Evolutionary conservation across 2,888 invertebrate genomes (phyloP).

Genomic region (Syritta pipiens): DNA sequence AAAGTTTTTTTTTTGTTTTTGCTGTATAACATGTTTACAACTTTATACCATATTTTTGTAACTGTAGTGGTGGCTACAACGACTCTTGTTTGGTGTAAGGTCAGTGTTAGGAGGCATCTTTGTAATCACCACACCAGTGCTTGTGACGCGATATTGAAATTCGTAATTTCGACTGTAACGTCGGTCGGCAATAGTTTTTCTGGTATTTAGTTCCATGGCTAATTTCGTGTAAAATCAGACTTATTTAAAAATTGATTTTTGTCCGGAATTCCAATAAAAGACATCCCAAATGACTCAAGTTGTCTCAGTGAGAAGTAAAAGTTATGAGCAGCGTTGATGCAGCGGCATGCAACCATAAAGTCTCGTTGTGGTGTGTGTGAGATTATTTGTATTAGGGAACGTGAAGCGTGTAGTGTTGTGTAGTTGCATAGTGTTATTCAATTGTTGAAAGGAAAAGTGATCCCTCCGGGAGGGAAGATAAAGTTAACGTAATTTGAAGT

Average conservation of each 20-base stretch:
- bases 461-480: constrained; percentile 26
- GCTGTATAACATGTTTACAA: constrained; percentile 22
- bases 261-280: constrained; percentile 20
- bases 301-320: constrained; percentile 36
- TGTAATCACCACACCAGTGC: neutral
- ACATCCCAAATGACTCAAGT: constrained; percentile 6
- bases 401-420: neutral
- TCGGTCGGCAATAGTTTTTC: too few species aligned
- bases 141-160: constrained; percentile 14
- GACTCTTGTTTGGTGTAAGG: constrained; percentile 58
- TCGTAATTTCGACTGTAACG: too few species aligned
- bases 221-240: constrained; percentile 27
- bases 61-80: constrained; percentile 33
- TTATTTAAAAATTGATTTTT: constrained; percentile 26
- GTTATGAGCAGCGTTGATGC: constrained; percentile 47
- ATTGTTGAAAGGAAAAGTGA: constrained; percentile 63
- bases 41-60: constrained; percentile 26
- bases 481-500: constrained; percentile 31
- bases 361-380: constrained; percentile 11
- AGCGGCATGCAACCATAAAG: constrained; percentile 27
- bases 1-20: constrained; percentile 38
- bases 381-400: neutral
- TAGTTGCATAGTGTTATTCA: constrained; percentile 56
- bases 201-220: constrained; percentile 23
- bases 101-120: constrained; percentile 52